These are phyloP conservation scores for Alauda arvensis DNA, from an alignment of 2,797 vertebrate species.

Conservation along the genomic window DNA sequence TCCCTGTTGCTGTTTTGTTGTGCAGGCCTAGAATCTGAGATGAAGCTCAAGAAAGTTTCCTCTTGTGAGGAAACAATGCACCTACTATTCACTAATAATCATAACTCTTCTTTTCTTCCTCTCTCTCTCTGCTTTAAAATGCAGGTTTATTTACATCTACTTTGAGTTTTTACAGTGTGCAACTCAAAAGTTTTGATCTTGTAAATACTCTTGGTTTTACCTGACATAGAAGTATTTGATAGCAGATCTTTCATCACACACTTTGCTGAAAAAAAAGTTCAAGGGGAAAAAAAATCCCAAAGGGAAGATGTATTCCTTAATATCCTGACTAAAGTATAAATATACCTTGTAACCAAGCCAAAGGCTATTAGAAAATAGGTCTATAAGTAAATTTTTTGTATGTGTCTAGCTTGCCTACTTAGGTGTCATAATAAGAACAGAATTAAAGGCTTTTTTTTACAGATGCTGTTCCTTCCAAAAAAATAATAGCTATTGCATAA, in stretches of 20 bases:
- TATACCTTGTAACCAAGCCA: slow-evolving; percentile 28
- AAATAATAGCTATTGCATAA: neutral
- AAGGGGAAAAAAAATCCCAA: neutral
- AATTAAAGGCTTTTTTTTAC: neutral
- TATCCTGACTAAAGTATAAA: neutral
- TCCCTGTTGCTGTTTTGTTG: neutral
- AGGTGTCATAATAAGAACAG: neutral
- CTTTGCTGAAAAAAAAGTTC: neutral
- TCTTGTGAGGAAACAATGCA: neutral
- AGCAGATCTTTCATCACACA: neutral
- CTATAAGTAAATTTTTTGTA: neutral
- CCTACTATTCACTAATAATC: neutral
- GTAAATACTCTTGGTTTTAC: neutral
- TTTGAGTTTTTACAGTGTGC: neutral
- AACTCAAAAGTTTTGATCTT: neutral
- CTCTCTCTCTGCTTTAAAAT: neutral
- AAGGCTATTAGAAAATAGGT: neutral
- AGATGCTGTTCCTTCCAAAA: neutral
- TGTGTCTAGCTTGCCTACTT: neutral
- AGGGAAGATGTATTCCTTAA: neutral
- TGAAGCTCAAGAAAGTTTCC: neutral
- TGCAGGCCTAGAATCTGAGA: neutral
- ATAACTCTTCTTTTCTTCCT: neutral
- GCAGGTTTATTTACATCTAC: neutral
- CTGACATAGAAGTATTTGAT: neutral